Conservation (phyloP, 2,113 vertebrate genomes). For the Narcine bancroftii region DNA sequence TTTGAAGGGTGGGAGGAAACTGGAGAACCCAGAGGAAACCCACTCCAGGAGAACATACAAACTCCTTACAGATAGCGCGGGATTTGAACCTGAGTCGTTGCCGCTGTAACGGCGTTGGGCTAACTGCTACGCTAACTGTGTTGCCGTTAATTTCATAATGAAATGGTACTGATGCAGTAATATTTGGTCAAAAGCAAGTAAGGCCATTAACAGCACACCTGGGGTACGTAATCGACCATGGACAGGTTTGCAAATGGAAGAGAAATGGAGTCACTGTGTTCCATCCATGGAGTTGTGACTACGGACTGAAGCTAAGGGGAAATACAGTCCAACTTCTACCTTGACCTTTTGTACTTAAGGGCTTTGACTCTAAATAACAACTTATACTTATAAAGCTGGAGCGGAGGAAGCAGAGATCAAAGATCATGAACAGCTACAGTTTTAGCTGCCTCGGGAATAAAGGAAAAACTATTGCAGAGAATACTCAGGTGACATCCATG, state of each 20-base stretch:
- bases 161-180: background rate
- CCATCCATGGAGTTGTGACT: background rate
- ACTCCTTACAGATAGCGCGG: too few relatives aligned
- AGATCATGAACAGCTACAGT: background rate
- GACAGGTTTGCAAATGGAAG: background rate
- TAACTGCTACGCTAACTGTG: too few relatives aligned
- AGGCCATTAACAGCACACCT: background rate
- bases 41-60: too few relatives aligned
- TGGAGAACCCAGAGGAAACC: too few relatives aligned
- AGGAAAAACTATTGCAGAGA: too few relatives aligned
- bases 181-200: background rate
- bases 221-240: background rate
- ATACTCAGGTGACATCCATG: too few relatives aligned
- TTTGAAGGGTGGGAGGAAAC: too few relatives aligned
- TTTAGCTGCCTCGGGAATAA: background rate
- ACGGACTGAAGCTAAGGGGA: background rate
- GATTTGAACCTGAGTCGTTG: too few relatives aligned
- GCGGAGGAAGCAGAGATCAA: background rate
- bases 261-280: background rate
- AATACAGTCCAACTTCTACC: background rate
- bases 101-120: too few relatives aligned
- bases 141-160: constrained; percentile 7
- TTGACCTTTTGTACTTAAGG: background rate
- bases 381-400: background rate
- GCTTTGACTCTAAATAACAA: background rate